Evolutionary conservation across 2,888 invertebrate species (phyloP).

Genomic region (Drosophila aldrichi): DNA sequence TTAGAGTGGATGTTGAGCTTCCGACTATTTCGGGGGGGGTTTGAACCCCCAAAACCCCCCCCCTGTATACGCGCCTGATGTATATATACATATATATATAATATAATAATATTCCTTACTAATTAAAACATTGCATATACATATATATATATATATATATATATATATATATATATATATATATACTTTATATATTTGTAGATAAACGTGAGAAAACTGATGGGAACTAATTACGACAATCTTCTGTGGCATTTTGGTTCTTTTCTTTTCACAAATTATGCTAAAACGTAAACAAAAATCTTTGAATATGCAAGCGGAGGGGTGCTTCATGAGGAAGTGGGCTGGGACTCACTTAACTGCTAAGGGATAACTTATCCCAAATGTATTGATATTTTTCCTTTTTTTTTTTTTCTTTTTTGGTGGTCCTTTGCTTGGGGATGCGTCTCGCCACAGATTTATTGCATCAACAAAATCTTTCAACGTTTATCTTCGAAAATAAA

Average conservation of each 20-base stretch:
- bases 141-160: too few relatives aligned
- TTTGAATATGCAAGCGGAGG: slow-evolving; percentile 38
- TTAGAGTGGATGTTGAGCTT: too few relatives aligned
- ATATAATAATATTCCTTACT: too few relatives aligned
- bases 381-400: slow-evolving; percentile 49
- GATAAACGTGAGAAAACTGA: slow-evolving; percentile 37
- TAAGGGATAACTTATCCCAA: slow-evolving; percentile 20
- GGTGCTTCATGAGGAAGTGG: slow-evolving; percentile 8
- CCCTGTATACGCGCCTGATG: too few relatives aligned
- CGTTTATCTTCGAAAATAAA: slow-evolving; percentile 19
- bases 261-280: slow-evolving; percentile 20
- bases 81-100: not conserved
- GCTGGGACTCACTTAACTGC: slow-evolving; percentile 31
- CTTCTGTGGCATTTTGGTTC: slow-evolving; percentile 34
- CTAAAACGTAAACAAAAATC: slow-evolving; percentile 40
- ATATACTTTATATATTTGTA: not conserved
- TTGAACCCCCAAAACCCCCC: too few relatives aligned
- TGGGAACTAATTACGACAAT: slow-evolving; percentile 45
- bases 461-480: slow-evolving; percentile 45
- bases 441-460: slow-evolving; percentile 76
- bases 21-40: too few relatives aligned
- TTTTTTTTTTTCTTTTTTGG: slow-evolving; percentile 54
- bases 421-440: slow-evolving; percentile 55
- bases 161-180: not conserved
- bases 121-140: too few relatives aligned